These are phyloP conservation scores for Malurus alboscapulatus DNA, from an alignment of 2,113 vertebrate genomes.

Conservation along the genomic window DNA sequence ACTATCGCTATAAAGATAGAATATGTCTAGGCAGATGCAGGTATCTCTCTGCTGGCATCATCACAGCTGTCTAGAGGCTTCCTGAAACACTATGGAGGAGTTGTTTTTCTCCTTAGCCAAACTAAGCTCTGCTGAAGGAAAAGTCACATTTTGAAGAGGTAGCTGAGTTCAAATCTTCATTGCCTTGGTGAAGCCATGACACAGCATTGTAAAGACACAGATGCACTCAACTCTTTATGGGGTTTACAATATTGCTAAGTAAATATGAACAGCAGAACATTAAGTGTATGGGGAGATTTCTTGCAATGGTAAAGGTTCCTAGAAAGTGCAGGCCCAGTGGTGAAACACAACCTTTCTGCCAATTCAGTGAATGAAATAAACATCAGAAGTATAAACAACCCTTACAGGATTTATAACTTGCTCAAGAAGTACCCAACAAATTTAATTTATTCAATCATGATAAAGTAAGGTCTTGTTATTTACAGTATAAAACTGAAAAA, in stretches of 20 bases:
- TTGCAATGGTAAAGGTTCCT: neutral
- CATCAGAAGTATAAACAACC: neutral
- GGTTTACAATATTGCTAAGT: neutral
- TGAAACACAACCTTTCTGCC: neutral
- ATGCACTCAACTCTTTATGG: neutral
- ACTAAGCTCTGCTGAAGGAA: neutral
- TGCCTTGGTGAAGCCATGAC: neutral
- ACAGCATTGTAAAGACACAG: neutral
- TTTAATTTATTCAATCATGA: neutral
- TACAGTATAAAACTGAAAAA: neutral
- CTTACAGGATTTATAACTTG: neutral
- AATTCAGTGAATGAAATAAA: neutral
- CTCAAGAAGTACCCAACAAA: neutral
- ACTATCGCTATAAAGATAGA: neutral
- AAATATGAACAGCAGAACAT: neutral
- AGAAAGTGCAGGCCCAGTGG: neutral
- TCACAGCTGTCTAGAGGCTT: neutral
- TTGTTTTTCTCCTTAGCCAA: neutral
- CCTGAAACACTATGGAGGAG: neutral
- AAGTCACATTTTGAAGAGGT: neutral
- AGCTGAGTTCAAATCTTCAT: neutral
- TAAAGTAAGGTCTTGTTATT: neutral
- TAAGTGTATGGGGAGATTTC: neutral
- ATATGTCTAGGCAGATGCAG: neutral
- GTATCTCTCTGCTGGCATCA: neutral